These are phyloP conservation scores for Chromis chromis DNA, from an alignment of 2,797 vertebrate genomes.

Conservation along the genomic window DNA sequence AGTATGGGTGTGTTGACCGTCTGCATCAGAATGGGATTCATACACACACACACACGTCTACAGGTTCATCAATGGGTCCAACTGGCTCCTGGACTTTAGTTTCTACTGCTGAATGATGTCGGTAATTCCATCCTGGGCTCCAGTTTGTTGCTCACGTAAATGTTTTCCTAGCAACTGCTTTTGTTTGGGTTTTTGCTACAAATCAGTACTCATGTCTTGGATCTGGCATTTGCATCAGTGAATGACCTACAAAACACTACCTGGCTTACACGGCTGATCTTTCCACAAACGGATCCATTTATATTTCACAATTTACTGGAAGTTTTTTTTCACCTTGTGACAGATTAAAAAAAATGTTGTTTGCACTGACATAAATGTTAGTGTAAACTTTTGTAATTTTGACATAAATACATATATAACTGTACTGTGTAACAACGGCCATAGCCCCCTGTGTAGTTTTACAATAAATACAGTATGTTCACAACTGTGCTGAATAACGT, in stretches of 20 bases:
- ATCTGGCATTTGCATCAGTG: slow-evolving; percentile 62
- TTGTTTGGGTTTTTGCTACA: slow-evolving; percentile 50
- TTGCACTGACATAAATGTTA: background rate
- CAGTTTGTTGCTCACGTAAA: slow-evolving; percentile 39
- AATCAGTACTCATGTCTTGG: slow-evolving; percentile 46
- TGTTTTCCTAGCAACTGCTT: slow-evolving; percentile 69
- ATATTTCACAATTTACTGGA: background rate
- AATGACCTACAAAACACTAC: slow-evolving; percentile 45
- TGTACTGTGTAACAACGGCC: no score
- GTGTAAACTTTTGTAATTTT: no score
- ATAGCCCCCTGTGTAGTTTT: no score
- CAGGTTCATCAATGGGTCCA: slow-evolving; percentile 29
- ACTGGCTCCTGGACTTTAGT: slow-evolving; percentile 47
- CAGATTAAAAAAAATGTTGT: background rate
- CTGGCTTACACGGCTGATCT: slow-evolving; percentile 16
- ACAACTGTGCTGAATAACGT: background rate
- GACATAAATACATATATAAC: no score
- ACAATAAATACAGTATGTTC: background rate
- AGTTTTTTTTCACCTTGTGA: background rate
- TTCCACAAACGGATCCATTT: slow-evolving; percentile 18
- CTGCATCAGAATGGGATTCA: slow-evolving; percentile 37
- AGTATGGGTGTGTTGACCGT: slow-evolving; percentile 42
- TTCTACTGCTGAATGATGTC: slow-evolving; percentile 53
- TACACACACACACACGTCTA: slow-evolving; percentile 22
- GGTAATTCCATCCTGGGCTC: slow-evolving; percentile 55